Conservation (phyloP, 2,797 vertebrate genomes). For the Poecilia wingei region DNA sequence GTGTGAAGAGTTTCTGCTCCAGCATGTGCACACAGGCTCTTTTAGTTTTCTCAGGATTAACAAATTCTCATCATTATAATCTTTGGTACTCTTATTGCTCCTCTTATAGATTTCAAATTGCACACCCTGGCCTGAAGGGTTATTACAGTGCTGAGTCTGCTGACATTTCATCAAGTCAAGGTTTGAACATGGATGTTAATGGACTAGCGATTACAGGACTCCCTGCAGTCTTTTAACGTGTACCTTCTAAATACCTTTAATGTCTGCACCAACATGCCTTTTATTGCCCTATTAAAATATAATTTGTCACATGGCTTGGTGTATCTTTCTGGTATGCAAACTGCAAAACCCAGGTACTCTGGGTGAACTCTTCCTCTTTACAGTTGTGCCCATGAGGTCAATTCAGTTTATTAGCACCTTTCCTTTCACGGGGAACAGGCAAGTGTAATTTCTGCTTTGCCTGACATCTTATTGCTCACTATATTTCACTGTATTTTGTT, state of each 20-base stretch:
- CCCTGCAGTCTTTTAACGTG: constrained; percentile 40
- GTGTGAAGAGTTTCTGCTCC: not conserved
- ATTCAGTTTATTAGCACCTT: constrained; percentile 32
- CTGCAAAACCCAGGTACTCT: constrained; percentile 1
- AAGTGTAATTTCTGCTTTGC: constrained; percentile 9
- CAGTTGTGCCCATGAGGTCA: not conserved
- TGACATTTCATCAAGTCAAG: constrained; percentile 40
- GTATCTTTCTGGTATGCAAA: constrained; percentile 12
- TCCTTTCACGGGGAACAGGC: not conserved
- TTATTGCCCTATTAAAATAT: constrained; percentile 8
- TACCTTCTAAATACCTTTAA: constrained; percentile 37
- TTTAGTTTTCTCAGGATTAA: not conserved
- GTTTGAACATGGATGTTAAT: constrained; percentile 58
- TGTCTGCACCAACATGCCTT: constrained; percentile 7
- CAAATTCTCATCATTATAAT: not conserved
- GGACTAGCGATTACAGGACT: constrained; percentile 17
- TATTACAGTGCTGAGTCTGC: constrained; percentile 38
- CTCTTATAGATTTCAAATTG: not conserved
- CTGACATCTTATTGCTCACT: constrained; percentile 5
- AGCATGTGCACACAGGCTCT: not conserved
- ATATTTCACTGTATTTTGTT: constrained; percentile 2
- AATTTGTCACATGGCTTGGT: constrained; percentile 18
- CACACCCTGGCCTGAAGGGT: not conserved
- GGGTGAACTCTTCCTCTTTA: constrained; percentile 17
- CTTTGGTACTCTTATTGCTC: not conserved